Percentiles rank a stretch among this genome's conserved stretches.
Evolutionary conservation across 2,888 invertebrate genomes (phyloP).

Genomic region (Horisme vitalbata): DNA sequence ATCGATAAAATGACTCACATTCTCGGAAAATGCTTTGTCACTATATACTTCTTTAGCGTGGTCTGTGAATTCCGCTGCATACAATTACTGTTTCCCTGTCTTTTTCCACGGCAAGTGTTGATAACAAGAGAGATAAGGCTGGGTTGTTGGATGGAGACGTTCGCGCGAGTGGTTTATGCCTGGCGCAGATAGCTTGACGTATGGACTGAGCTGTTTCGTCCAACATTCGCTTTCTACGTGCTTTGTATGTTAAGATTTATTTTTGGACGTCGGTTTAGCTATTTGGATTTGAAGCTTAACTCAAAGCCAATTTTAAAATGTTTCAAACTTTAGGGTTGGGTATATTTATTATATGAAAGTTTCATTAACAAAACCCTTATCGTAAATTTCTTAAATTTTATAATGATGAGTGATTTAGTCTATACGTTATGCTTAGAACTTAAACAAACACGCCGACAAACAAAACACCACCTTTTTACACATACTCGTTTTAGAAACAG

Average conservation of each 20-base stretch:
- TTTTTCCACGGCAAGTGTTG: slow-evolving; percentile 40
- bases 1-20: too few species aligned
- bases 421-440: too few species aligned
- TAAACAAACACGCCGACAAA: background rate
- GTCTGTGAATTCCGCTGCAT: slow-evolving; percentile 34
- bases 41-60: slow-evolving; percentile 21
- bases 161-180: slow-evolving; percentile 47
- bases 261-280: slow-evolving; percentile 1
- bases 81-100: slow-evolving; percentile 47
- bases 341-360: too few species aligned
- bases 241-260: slow-evolving; percentile 18
- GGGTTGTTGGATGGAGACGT: slow-evolving; percentile 52
- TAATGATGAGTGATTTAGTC: too few species aligned
- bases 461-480: slow-evolving; percentile 3
- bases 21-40: slow-evolving; percentile 25
- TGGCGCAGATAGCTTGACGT: slow-evolving; percentile 39
- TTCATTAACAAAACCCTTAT: too few species aligned
- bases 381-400: too few species aligned
- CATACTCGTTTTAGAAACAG: slow-evolving; percentile 21
- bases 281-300: background rate
- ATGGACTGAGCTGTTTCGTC: slow-evolving; percentile 28
- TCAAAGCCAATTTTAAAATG: background rate
- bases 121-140: slow-evolving; percentile 45
- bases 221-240: slow-evolving; percentile 28
- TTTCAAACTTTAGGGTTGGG: background rate